These are phyloP conservation scores for Auanema sp. DNA, from an alignment of 2,888 invertebrate species.

Conservation along the genomic window DNA sequence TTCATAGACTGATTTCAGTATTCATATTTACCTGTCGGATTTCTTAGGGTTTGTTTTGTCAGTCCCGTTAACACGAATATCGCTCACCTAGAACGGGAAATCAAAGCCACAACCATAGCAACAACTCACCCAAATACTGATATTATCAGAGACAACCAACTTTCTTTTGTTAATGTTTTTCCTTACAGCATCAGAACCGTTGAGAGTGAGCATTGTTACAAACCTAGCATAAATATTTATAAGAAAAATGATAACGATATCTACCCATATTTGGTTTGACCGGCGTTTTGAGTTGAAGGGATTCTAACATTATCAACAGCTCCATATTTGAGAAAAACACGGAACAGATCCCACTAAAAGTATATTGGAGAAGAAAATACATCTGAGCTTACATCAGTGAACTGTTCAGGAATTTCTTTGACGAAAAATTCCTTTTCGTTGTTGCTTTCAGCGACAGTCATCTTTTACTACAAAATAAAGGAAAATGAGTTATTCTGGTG, in stretches of 20 bases:
- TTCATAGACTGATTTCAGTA: too few species aligned
- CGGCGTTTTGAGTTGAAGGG: conserved; percentile 7
- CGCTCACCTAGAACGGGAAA: too few species aligned
- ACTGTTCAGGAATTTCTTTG: conserved; percentile 9
- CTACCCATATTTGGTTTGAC: conserved; percentile 8
- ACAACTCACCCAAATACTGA: background rate
- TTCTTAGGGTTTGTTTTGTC: too few species aligned
- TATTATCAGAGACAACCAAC: conserved; percentile 1
- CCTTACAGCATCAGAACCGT: conserved; percentile 13
- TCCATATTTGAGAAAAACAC: conserved; percentile 14
- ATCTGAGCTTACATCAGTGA: conserved; percentile 12
- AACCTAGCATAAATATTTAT: conserved; percentile 8
- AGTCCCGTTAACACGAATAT: too few species aligned
- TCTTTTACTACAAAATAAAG: too few species aligned
- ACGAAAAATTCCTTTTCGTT: conserved; percentile 18
- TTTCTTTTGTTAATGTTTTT: conserved; percentile 4
- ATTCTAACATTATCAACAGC: conserved; percentile 14
- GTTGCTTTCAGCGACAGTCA: too few species aligned
- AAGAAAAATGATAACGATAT: background rate
- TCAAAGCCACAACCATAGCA: too few species aligned
- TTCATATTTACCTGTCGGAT: too few species aligned
- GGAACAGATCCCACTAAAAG: conserved; percentile 18
- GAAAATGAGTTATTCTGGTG: too few species aligned
- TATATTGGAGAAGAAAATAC: background rate
- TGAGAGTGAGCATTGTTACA: conserved; percentile 14